These are phyloP conservation scores for Eupeodes luniger DNA, from an alignment of 2,888 invertebrate genomes.

Conservation along the genomic window DNA sequence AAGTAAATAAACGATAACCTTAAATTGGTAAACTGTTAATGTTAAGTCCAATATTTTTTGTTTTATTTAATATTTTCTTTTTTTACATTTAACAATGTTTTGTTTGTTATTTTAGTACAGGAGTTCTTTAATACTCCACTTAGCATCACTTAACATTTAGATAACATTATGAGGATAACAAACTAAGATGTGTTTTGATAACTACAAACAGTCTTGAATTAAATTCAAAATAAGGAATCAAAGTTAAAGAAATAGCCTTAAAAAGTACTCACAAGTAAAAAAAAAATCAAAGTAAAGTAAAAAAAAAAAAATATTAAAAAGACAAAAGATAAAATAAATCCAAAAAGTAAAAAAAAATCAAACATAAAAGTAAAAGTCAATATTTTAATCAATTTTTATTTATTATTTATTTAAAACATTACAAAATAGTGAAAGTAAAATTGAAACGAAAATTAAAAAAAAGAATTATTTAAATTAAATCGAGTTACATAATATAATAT, in stretches of 20 bases:
- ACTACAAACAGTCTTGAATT: background rate
- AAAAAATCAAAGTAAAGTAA: too few species aligned
- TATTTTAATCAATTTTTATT: constrained; percentile 13
- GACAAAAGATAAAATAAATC: background rate
- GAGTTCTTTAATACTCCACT: constrained; percentile 6
- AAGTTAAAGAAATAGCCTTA: too few species aligned
- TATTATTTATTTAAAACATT: background rate
- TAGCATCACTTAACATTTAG: constrained; percentile 32
- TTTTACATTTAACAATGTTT: constrained; percentile 38
- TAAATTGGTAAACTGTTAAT: background rate
- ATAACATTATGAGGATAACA: constrained; percentile 24
- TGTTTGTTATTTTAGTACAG: constrained; percentile 7
- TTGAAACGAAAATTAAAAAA: constrained; percentile 16
- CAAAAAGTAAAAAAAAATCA: background rate
- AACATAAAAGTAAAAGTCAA: background rate
- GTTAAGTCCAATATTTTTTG: background rate
- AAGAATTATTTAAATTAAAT: background rate
- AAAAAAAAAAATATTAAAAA: too few species aligned
- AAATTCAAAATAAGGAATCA: too few species aligned
- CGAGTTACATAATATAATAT: background rate
- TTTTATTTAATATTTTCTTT: constrained; percentile 11
- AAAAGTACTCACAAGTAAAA: too few species aligned
- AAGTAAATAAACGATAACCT: too few species aligned
- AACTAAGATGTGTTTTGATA: background rate
- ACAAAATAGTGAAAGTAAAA: constrained; percentile 11